A percentile compares a stretch with the other conserved stretches of the same genome.
These are phyloP conservation scores for Ovis canadensis DNA, from an alignment of 2,113 vertebrate genomes.

Conservation along the genomic window DNA sequence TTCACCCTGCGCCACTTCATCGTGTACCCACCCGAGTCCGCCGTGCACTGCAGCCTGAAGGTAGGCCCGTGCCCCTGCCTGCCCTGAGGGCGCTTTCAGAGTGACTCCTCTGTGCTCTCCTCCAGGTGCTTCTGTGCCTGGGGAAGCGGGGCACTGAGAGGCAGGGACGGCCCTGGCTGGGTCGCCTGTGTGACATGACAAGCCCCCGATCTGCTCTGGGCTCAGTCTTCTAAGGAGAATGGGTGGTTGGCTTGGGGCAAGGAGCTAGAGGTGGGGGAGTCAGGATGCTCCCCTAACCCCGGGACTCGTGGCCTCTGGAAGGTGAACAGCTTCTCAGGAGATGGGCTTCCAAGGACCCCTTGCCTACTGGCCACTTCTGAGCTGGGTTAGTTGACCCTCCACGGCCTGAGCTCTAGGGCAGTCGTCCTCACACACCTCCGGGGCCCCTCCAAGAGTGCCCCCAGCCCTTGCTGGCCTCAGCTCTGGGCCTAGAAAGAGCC, in stretches of 20 bases:
- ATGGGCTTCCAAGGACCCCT: neutral
- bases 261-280: neutral
- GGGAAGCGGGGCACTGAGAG: neutral
- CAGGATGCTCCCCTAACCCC: neutral
- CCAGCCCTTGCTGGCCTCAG: rapidly evolving
- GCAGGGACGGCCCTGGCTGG: neutral
- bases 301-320: neutral
- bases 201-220: neutral
- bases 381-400: neutral
- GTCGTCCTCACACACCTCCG: too few species aligned
- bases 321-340: neutral
- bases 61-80: conserved; percentile 68
- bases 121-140: neutral
- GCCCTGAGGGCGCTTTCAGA: neutral
- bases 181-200: neutral
- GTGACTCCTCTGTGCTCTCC: neutral
- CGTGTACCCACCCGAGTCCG: conserved; percentile 95
- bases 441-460: neutral
- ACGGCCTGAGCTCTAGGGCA: neutral
- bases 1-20: conserved; percentile 99
- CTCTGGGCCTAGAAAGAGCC: neutral
- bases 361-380: neutral
- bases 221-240: neutral
- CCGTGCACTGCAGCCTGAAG: conserved; percentile 87
- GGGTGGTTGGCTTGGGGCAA: neutral